Percentiles rank a stretch among this genome's conserved stretches.
phyloP scores from a whole-genome alignment of 2,113 vertebrate species.

The Petrocephalus microphthalmus region DNA sequence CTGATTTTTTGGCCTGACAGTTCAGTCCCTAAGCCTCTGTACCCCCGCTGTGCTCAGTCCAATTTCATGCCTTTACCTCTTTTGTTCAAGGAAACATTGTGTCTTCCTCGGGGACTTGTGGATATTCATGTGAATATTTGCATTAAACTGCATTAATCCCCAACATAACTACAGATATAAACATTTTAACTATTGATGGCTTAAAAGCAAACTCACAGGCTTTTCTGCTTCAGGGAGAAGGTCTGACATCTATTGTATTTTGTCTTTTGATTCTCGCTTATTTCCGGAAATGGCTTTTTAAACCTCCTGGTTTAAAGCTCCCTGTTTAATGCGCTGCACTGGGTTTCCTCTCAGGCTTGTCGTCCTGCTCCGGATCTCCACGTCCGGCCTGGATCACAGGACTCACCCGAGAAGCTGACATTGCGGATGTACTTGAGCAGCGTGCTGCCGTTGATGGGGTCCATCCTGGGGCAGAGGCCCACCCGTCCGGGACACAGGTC shows the following conservation, averaged over 20 bases:
- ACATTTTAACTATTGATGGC: neutral
- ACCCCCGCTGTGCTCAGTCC: neutral
- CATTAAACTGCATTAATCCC: neutral
- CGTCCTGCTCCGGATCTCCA: neutral
- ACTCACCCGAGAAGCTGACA: conserved; percentile 89
- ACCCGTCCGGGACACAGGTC: conserved; percentile 81
- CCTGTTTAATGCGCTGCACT: neutral
- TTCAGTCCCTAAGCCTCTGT: neutral
- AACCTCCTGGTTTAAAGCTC: neutral
- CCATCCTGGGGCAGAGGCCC: conserved; percentile 83
- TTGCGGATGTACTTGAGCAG: conserved; percentile 88
- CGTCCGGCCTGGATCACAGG: neutral
- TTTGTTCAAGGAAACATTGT: conserved; percentile 7
- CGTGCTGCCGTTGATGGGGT: conserved; percentile 76
- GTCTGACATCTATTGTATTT: neutral
- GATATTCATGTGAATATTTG: neutral
- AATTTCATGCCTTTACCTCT: conserved; percentile 7
- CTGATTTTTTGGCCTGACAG: neutral
- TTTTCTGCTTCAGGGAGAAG: neutral
- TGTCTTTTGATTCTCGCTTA: neutral
- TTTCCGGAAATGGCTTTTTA: neutral
- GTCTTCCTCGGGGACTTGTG: neutral
- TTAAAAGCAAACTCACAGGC: neutral
- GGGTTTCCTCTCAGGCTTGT: neutral
- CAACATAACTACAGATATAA: neutral